Evolutionary conservation across 2,797 vertebrate genomes (phyloP), one percentile per base, ranked within the genome.

Genomic region (Crocidura indochinensis): DNA sequence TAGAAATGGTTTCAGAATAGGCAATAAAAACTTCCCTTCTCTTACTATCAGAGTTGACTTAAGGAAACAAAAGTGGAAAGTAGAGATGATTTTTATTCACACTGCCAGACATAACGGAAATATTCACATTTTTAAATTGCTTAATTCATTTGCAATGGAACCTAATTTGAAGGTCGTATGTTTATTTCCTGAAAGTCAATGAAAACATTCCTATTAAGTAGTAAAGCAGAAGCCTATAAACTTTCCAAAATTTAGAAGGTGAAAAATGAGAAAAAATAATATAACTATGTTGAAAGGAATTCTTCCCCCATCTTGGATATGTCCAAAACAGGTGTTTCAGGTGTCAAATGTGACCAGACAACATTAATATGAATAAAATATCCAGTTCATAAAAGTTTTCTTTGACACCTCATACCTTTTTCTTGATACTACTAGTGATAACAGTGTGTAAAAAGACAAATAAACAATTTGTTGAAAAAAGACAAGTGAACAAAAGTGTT

Each of bases 11-110:
- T 44, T 67, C 69, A 49, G 29, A 75, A 78, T 0, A 79, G 27
- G 4, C 10, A 82, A 53, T 15, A 9, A 24, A 77, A 88, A 14
- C 0, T 46, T 2, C 17, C 11, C 15, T 90, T 12, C 20, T 26
- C 26, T 82, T 22, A 4, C n/a, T 44, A 56, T 31, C 53, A 27
- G 84, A 71, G 12, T 31, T 84, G 15, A 80, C n/a, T 49, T 46
- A 73, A 53, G 84, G 76, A 27, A 81, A 76, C 22, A 85, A 90
- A 60, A 5, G 10, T 27, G 60, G 44, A 77, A 95, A 68, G 8
- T 2, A 69, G 67, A 85, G 51, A 78, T 76, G 31, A 49, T 56
- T 68, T 49, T 11, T 20, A 79, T 74, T 0, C 0, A 53, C 2
- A 11, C 56, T 51, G 0, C 73, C 49, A 62, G 73, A 87, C 1